Conservation (phyloP, 2,797 vertebrate species). For the Avahi laniger region DNA sequence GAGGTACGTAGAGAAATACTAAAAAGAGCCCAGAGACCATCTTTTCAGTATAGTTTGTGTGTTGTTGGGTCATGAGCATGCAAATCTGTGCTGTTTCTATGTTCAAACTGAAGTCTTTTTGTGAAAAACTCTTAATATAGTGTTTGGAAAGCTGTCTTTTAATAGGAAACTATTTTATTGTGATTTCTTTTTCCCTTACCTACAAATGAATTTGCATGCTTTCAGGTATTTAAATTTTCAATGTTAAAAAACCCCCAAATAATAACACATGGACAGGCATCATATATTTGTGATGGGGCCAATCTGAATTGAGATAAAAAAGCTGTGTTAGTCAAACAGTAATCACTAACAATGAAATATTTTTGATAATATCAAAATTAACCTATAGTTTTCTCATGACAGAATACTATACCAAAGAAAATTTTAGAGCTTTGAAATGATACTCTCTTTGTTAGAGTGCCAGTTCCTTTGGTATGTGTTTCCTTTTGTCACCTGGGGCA, state of each 20-base stretch:
- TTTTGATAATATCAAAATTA: slow-evolving; percentile 69
- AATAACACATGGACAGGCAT: slow-evolving; percentile 21
- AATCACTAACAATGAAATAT: slow-evolving; percentile 58
- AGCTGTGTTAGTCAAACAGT: not conserved
- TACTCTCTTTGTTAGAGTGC: slow-evolving; percentile 81
- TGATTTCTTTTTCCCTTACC: slow-evolving; percentile 3
- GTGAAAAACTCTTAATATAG: not conserved
- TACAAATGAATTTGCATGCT: slow-evolving; percentile 4
- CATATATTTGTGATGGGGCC: not conserved
- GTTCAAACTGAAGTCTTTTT: slow-evolving; percentile 35
- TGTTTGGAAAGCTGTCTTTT: slow-evolving; percentile 27
- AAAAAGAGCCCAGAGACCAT: not conserved
- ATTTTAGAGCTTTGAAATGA: slow-evolving; percentile 78
- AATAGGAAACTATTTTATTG: slow-evolving; percentile 25
- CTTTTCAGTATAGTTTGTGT: not conserved
- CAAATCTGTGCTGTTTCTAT: not conserved
- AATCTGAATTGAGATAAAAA: slow-evolving; percentile 47
- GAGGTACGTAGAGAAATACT: not conserved
- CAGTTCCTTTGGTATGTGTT: slow-evolving; percentile 79
- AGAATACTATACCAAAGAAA: slow-evolving; percentile 66
- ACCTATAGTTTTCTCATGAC: slow-evolving; percentile 69
- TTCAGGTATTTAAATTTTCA: slow-evolving; percentile 24
- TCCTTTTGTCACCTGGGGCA: slow-evolving; percentile 85
- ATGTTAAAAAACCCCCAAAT: not conserved
- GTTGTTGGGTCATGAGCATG: not conserved